Percentiles rank a stretch among this genome's conserved stretches.
Evolutionary conservation across 2,113 vertebrate species (phyloP).

Genomic region (Dicaeum eximium): DNA sequence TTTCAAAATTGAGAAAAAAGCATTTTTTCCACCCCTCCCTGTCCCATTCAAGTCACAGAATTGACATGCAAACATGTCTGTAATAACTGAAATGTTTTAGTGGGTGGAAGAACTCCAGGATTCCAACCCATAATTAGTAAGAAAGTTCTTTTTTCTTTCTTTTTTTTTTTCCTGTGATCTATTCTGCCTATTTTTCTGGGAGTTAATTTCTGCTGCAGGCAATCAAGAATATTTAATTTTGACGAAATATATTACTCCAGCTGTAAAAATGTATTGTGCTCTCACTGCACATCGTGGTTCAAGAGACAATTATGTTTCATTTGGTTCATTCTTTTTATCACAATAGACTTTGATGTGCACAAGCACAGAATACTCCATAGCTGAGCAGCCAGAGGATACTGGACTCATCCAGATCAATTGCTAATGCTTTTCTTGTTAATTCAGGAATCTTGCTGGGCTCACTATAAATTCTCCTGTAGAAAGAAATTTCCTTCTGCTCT

Average conservation of each 20-base stretch:
- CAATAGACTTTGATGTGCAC: not conserved
- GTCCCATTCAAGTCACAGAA: not conserved
- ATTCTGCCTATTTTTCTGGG: not conserved
- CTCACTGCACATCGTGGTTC: not conserved
- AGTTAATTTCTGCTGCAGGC: not conserved
- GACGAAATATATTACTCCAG: not conserved
- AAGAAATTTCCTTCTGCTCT: not conserved
- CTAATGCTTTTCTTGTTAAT: not conserved
- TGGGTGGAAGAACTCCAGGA: not conserved
- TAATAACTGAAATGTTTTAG: not conserved
- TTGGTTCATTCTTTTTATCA: not conserved
- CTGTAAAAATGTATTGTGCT: not conserved
- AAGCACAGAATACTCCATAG: not conserved
- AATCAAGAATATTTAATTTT: not conserved
- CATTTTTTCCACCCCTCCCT: accelerated
- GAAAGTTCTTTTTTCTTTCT: not conserved
- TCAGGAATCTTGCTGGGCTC: not conserved
- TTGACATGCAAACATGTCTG: not conserved
- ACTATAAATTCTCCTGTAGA: not conserved
- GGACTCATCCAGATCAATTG: not conserved
- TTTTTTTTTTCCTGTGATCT: not conserved
- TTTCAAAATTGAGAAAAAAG: not conserved
- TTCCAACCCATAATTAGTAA: not conserved
- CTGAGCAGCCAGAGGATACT: not conserved
- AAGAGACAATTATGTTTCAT: not conserved